These are phyloP conservation scores for Gallinago undulata DNA, from an alignment of 2,113 vertebrate genomes.

Conservation along the genomic window DNA sequence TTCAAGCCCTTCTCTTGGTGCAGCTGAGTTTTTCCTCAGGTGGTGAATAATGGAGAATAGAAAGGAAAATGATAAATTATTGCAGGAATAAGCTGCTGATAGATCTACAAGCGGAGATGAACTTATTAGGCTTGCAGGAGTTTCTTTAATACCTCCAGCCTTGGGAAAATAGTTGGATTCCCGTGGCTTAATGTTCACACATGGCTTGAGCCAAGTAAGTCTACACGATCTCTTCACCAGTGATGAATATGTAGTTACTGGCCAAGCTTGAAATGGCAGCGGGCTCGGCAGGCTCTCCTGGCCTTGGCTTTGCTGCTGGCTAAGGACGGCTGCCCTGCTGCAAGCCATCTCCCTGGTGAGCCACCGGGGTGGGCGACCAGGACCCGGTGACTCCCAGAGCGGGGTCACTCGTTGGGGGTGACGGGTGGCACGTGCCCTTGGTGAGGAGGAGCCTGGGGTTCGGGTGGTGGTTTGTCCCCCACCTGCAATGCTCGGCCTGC, in stretches of 20 bases:
- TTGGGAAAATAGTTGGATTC: background rate
- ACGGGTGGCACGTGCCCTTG: background rate
- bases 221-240: background rate
- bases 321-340: background rate
- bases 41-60: background rate
- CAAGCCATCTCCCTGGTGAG: accelerated
- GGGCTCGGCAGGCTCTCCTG: background rate
- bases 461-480: background rate
- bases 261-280: background rate
- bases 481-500: background rate
- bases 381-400: background rate
- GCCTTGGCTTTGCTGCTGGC: background rate
- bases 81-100: background rate
- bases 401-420: background rate
- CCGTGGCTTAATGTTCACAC: background rate
- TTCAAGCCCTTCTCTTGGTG: background rate
- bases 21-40: background rate
- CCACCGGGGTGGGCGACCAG: accelerated
- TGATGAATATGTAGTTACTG: background rate
- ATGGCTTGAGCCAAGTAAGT: background rate
- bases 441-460: too few relatives aligned
- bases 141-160: background rate
- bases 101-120: background rate
- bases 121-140: background rate
- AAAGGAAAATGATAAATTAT: background rate